A percentile compares a stretch with the other conserved stretches of the same genome.
phyloP scores from a whole-genome alignment of 30 jellyfish, hydroid and myxozoan genomes.

The Turritopsis rubra region DNA sequence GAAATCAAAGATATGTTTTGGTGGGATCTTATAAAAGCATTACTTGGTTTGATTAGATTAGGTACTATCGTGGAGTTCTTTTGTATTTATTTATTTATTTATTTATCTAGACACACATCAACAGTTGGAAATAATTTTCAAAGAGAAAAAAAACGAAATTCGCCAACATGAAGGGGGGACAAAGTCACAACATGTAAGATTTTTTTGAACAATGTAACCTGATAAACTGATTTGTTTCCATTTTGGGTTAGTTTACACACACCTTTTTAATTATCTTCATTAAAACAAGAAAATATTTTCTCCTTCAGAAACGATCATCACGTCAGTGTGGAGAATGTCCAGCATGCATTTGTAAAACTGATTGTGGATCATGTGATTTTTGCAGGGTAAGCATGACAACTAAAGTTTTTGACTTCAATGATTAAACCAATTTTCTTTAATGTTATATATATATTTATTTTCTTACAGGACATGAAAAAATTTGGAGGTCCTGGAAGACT shows the following conservation, averaged over 20 bases:
- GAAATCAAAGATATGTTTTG: neutral
- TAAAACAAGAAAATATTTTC: neutral
- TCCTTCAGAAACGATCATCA: constrained; percentile 36
- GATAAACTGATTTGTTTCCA: no score
- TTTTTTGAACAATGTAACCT: no score
- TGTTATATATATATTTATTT: neutral
- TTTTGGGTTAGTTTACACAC: neutral
- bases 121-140: neutral
- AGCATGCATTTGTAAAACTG: constrained; percentile 66
- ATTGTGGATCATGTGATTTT: constrained; percentile 78
- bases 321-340: constrained; percentile 87
- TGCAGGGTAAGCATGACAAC: constrained; percentile 61
- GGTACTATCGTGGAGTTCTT: no score
- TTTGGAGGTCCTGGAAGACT: constrained; percentile 95
- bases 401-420: neutral
- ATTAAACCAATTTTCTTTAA: neutral
- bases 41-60: no score
- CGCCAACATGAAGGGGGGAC: neutral
- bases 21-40: no score
- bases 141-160: neutral
- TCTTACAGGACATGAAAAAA: constrained; percentile 82
- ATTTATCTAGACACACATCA: neutral
- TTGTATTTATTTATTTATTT: no score
- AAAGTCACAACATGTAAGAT: neutral
- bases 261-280: neutral